Evolutionary conservation across 1,140 invertebrate species (phyloP), one percentile per base, ranked within the genome.

Genomic region (Pseudachorutes palmiensis): DNA sequence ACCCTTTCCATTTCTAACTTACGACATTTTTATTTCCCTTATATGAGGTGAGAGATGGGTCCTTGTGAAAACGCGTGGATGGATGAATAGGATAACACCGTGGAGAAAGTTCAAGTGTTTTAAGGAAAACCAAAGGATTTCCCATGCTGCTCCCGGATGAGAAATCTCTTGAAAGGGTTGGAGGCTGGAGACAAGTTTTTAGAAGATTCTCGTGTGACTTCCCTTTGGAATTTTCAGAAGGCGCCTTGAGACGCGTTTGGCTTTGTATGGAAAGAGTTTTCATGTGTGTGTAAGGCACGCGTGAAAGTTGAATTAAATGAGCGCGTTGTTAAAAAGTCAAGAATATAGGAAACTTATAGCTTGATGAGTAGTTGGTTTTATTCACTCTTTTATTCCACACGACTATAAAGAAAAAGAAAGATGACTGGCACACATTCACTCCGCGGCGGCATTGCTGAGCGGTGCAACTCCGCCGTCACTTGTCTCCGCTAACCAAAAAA

Each of bases 71-170:
- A 22, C 51, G 51, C 12, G 51, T n/a, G 36, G 19, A 45, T 45
- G 9, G 9, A 45, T 45, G 36, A 45, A 45, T 45, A 19, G 36
- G 36, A 45, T 45, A 45, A 45, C 36, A 45, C 36, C 36, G 9
- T 19, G 36, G 36, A 45, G 36, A 45, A 45, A 45, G 36, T 45
- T 45, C 36, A 55, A 55, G 51, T 24, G 51, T 55, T 55, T 55
- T 55, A 55, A 55, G 36, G 36, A 45, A 45, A 55, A 55, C 51
- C 51, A 55, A 55, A 55, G 51, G 51, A 55, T 55, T 55, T 55
- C 24, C 51, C 24, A 5, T 41, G 36, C 51, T 24, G 3, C 51
- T 55, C 51, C 14, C 5, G 51, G 24, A 16, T 5, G 19, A 45
- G 36, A 55, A 55, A 55, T 55, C 24, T 55, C 24, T 55, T 55